Conservation (phyloP, 2,888 invertebrate species). For the Willowsia nigromaculata region DNA sequence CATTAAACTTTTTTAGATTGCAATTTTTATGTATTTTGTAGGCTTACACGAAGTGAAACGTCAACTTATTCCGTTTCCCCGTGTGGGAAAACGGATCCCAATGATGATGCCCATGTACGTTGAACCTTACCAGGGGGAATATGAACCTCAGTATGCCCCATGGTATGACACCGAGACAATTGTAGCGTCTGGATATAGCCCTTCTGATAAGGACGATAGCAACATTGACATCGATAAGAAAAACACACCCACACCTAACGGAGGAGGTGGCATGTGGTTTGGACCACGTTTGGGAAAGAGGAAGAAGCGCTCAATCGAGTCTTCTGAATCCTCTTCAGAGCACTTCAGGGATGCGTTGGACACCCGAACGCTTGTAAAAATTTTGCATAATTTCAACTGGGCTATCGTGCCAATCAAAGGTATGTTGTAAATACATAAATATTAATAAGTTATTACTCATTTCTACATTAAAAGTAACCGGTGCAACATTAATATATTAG, state of each 20-base stretch:
- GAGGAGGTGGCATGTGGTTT: conserved; percentile 84
- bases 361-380: conserved; percentile 76
- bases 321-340: conserved; percentile 62
- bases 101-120: conserved; percentile 72
- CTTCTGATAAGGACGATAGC: conserved; percentile 58
- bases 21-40: no score
- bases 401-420: conserved; percentile 78
- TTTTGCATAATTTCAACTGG: conserved; percentile 78
- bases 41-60: conserved; percentile 78
- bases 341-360: conserved; percentile 66
- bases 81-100: conserved; percentile 78
- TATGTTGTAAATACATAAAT: neutral
- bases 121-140: conserved; percentile 74
- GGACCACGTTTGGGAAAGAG: conserved; percentile 85
- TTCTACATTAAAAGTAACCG: no score
- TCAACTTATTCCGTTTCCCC: conserved; percentile 79
- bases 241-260: conserved; percentile 53
- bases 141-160: conserved; percentile 72
- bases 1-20: no score
- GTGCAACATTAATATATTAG: conserved; percentile 15
- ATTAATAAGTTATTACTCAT: neutral
- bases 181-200: neutral
- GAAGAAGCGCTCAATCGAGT: conserved; percentile 76
- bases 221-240: conserved; percentile 74
- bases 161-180: conserved; percentile 36